Percentiles rank a stretch among this genome's conserved stretches.
Conservation (phyloP, 2,113 vertebrate genomes). For the Tragelaphus imberbis region DNA sequence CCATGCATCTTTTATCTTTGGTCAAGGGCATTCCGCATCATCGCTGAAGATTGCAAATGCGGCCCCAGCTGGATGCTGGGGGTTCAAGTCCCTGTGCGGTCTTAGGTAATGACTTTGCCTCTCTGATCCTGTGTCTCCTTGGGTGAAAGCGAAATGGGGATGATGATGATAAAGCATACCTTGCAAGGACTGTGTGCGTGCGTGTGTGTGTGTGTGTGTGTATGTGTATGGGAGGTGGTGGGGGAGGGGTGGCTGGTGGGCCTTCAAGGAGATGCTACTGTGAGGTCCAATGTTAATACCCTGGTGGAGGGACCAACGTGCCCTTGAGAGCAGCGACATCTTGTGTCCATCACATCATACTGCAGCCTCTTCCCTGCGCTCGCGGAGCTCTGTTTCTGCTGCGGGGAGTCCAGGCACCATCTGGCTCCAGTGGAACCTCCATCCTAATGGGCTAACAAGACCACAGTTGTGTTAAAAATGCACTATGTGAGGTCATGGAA, state of each 20-base stretch:
- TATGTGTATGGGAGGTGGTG: too few species aligned
- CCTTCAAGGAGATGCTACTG: fast-evolving
- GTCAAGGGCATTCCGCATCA: not conserved
- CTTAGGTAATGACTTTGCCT: not conserved
- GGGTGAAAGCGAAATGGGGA: too few species aligned
- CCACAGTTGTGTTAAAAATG: not conserved
- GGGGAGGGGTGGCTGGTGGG: too few species aligned
- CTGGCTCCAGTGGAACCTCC: fast-evolving
- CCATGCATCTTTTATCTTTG: not conserved
- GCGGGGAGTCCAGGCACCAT: not conserved
- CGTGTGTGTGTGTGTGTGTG: not conserved
- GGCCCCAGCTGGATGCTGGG: not conserved
- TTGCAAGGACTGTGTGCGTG: not conserved
- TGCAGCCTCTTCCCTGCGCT: not conserved
- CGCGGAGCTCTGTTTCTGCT: not conserved
- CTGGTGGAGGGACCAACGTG: fast-evolving
- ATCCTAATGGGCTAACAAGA: not conserved
- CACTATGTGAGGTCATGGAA: not conserved
- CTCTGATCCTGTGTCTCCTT: not conserved
- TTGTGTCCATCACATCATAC: not conserved
- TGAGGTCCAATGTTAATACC: fast-evolving
- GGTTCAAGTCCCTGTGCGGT: fast-evolving
- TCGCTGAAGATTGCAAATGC: not conserved
- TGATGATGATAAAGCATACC: not conserved
- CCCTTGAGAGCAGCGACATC: not conserved